These are phyloP conservation scores for Megaceryle alcyon DNA, from an alignment of 2,797 vertebrate genomes.

Conservation along the genomic window DNA sequence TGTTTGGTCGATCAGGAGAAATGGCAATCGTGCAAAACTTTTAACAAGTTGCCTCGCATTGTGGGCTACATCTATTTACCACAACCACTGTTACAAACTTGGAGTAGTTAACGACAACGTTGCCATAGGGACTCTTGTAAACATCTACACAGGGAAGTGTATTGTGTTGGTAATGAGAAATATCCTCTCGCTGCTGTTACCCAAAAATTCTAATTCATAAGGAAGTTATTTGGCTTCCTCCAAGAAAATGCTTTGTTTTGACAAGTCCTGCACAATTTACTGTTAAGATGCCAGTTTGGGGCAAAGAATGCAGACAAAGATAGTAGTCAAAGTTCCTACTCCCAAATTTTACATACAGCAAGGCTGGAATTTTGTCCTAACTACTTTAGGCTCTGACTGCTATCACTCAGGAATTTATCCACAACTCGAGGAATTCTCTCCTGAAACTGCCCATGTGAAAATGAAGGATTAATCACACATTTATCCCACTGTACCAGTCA, in stretches of 20 bases:
- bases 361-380: background rate
- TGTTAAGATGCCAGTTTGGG: background rate
- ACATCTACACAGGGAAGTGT: background rate
- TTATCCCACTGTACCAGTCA: background rate
- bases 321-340: fast-evolving
- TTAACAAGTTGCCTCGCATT: background rate
- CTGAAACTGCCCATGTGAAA: background rate
- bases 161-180: background rate
- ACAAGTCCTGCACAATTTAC: background rate
- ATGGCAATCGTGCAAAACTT: background rate
- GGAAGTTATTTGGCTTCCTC: background rate
- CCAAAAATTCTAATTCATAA: fast-evolving
- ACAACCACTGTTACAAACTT: background rate
- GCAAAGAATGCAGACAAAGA: background rate
- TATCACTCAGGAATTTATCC: background rate
- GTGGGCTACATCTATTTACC: background rate
- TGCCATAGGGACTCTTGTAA: background rate
- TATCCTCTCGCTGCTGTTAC: background rate
- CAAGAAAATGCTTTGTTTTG: background rate
- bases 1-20: background rate
- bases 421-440: background rate
- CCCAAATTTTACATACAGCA: background rate
- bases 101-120: background rate
- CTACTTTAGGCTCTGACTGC: background rate
- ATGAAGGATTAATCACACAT: background rate